These are phyloP conservation scores for Bombus difficillimus DNA, from an alignment of 1,140 invertebrate species.

Conservation along the genomic window DNA sequence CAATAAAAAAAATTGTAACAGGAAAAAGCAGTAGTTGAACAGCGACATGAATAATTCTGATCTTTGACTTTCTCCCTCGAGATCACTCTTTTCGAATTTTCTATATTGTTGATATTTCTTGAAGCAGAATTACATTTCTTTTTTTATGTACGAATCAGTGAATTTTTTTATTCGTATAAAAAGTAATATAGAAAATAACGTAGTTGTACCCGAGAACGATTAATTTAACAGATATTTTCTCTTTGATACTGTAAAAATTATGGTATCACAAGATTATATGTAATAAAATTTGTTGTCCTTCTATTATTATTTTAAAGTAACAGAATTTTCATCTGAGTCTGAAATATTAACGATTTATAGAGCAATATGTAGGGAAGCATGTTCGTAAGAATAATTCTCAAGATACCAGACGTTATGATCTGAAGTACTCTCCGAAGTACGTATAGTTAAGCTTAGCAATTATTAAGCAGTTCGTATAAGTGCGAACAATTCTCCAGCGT, in stretches of 20 bases:
- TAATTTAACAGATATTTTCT: no score
- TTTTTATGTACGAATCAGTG: neutral
- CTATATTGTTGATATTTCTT: neutral
- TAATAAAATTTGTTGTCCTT: no score
- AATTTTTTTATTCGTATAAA: no score
- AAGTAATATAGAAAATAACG: no score
- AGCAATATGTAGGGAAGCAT: no score
- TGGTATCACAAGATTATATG: no score
- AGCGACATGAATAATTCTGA: neutral
- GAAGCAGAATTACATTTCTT: neutral
- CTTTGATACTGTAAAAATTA: no score
- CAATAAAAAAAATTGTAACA: no score
- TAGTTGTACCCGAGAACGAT: no score
- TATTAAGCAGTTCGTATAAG: neutral
- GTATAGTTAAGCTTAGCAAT: neutral
- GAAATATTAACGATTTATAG: neutral
- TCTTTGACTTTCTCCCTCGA: no score
- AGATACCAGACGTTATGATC: neutral
- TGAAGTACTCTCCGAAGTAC: neutral
- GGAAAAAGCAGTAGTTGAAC: no score
- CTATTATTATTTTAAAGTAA: no score
- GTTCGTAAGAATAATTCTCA: neutral
- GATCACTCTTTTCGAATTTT: neutral
- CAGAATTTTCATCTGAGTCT: neutral
- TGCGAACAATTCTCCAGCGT: neutral